A percentile compares a stretch with the other conserved stretches of the same genome.
Conservation (phyloP, 2,797 vertebrate genomes). For the Gallinago stenura region DNA sequence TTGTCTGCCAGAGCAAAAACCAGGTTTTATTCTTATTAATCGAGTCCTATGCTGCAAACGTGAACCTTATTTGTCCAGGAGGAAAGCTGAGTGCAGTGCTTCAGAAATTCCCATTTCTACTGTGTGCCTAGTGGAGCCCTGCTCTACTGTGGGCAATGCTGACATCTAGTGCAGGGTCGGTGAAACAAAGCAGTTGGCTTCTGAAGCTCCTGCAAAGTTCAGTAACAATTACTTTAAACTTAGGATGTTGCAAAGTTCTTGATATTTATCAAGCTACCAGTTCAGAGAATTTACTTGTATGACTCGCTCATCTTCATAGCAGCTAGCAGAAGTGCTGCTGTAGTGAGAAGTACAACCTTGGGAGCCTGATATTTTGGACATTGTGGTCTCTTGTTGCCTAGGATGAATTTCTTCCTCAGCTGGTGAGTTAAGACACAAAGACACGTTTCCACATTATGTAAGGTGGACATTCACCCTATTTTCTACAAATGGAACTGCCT, state of each 20-base stretch:
- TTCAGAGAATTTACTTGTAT: not conserved
- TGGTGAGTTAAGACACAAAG: not conserved
- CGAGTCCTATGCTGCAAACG: rapidly evolving
- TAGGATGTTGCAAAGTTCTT: not conserved
- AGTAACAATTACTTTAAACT: not conserved
- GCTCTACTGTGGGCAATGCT: not conserved
- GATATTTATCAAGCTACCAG: rapidly evolving
- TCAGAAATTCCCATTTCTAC: rapidly evolving
- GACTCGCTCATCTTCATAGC: not conserved
- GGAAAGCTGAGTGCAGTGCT: rapidly evolving
- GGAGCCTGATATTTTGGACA: not conserved
- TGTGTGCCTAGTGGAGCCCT: rapidly evolving
- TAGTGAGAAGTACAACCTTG: not conserved
- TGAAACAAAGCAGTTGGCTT: not conserved
- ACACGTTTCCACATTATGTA: rapidly evolving
- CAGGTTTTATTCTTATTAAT: not conserved
- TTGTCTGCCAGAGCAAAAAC: rapidly evolving
- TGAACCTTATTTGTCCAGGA: rapidly evolving
- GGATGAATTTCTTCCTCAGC: not conserved
- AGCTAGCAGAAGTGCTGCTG: not conserved
- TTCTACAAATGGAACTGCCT: not conserved
- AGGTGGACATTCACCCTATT: not conserved
- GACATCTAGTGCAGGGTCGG: slow-evolving; percentile 32
- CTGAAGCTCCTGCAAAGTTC: not conserved
- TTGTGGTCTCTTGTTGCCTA: not conserved